Evolutionary conservation across 2,888 invertebrate genomes (phyloP).

Genomic region (Drosophila mayaguana): DNA sequence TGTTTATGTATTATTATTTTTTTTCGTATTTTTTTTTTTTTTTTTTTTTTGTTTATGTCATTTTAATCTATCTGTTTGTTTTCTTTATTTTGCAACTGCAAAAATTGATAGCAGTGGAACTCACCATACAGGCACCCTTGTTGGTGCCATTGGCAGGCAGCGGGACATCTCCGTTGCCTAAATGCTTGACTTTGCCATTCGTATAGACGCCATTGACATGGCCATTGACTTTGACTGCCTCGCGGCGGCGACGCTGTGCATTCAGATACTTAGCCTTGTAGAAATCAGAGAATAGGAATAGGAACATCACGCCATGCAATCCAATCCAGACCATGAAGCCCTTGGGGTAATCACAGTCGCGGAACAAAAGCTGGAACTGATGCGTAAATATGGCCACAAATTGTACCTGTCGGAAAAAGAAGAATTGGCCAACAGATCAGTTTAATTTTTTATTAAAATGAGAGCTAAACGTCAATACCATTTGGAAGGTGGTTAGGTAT

Average conservation of each 20-base stretch:
- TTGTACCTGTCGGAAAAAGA: constrained; percentile 89
- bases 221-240: constrained; percentile 67
- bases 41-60: background rate
- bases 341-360: constrained; percentile 96
- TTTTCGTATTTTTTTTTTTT: too few relatives aligned
- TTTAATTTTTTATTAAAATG: background rate
- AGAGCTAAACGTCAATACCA: constrained; percentile 87
- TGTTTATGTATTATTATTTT: background rate
- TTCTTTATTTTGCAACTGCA: constrained; percentile 10
- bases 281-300: constrained; percentile 97
- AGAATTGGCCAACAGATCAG: background rate
- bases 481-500: constrained; percentile 97
- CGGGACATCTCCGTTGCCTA: constrained; percentile 51
- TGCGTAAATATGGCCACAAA: constrained; percentile 96
- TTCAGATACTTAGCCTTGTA: constrained; percentile 92
- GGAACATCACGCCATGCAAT: constrained; percentile 96
- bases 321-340: constrained; percentile 97
- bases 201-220: constrained; percentile 64
- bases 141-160: constrained; percentile 77
- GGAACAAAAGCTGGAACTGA: constrained; percentile 95
- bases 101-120: constrained; percentile 58
- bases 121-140: constrained; percentile 90
- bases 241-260: constrained; percentile 67
- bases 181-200: constrained; percentile 63
- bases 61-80: constrained; percentile 7